These are phyloP conservation scores for Amiota mariae DNA, from an alignment of 2,888 invertebrate species.

Conservation along the genomic window DNA sequence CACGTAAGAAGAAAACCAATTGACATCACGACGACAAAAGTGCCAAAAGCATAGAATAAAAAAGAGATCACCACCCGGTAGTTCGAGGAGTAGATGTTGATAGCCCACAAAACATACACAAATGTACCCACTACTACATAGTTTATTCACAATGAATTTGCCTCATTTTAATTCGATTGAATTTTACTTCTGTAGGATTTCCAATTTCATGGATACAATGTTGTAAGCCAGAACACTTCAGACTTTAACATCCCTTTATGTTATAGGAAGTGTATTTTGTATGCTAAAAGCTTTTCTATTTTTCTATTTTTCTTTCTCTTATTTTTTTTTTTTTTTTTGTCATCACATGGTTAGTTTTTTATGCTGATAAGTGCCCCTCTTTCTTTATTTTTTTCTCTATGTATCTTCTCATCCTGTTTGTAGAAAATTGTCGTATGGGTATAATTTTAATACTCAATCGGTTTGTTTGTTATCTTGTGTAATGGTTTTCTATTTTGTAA, in stretches of 20 bases:
- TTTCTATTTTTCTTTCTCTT: background rate
- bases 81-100: constrained; percentile 44
- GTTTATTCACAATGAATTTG: background rate
- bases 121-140: constrained; percentile 50
- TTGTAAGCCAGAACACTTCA: constrained; percentile 46
- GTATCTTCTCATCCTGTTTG: constrained; percentile 20
- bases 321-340: background rate
- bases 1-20: constrained; percentile 43
- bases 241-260: background rate
- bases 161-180: constrained; percentile 33
- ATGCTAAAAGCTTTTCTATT: constrained; percentile 31
- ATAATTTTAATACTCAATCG: constrained; percentile 72
- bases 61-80: constrained; percentile 22
- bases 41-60: background rate
- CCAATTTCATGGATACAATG: constrained; percentile 34
- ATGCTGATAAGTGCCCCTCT: constrained; percentile 33
- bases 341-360: constrained; percentile 45
- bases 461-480: constrained; percentile 54
- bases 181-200: constrained; percentile 51
- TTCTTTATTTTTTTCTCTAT: background rate
- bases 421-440: constrained; percentile 65
- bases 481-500: constrained; percentile 35
- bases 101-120: constrained; percentile 38
- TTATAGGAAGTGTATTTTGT: constrained; percentile 4
- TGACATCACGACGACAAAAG: background rate